Percentiles rank a stretch among this genome's conserved stretches.
These are phyloP conservation scores for Neoscelio sp. DNA, from an alignment of 2,888 invertebrate species.

Conservation along the genomic window DNA sequence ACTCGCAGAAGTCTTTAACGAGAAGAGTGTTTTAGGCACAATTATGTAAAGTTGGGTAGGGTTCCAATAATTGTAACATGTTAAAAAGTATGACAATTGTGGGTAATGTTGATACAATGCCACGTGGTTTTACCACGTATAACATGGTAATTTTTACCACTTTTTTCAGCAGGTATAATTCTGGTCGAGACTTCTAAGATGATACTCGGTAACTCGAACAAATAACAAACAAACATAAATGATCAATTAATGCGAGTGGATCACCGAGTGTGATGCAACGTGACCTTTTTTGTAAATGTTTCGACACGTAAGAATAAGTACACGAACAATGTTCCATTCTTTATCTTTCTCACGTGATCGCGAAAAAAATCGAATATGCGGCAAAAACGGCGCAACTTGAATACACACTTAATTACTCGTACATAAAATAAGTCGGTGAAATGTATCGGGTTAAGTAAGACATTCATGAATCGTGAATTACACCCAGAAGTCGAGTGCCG, in stretches of 20 bases:
- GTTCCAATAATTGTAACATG: too few relatives aligned
- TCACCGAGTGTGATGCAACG: conserved; percentile 36
- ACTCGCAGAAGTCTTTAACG: too few relatives aligned
- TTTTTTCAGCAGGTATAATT: too few relatives aligned
- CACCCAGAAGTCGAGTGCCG: conserved; percentile 47
- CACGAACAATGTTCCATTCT: conserved; percentile 50
- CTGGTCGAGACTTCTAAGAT: too few relatives aligned
- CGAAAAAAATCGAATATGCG: conserved; percentile 33
- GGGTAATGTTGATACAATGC: too few relatives aligned
- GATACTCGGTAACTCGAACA: not conserved
- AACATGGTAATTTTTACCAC: too few relatives aligned
- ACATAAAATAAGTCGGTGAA: conserved; percentile 50
- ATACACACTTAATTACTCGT: conserved; percentile 58
- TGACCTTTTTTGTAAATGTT: conserved; percentile 51
- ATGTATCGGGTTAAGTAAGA: conserved; percentile 61
- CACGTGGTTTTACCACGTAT: not conserved
- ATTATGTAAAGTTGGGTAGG: conserved; percentile 10
- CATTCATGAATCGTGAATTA: conserved; percentile 61
- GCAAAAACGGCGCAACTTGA: conserved; percentile 37
- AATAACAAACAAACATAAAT: conserved; percentile 13
- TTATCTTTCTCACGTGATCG: conserved; percentile 48
- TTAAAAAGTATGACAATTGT: too few relatives aligned
- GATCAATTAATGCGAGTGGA: conserved; percentile 29
- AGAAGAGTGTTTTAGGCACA: conserved; percentile 6
- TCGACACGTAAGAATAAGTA: conserved; percentile 38